Evolutionary conservation across 2,113 vertebrate species (phyloP).

Genomic region (Charadrius vociferus): DNA sequence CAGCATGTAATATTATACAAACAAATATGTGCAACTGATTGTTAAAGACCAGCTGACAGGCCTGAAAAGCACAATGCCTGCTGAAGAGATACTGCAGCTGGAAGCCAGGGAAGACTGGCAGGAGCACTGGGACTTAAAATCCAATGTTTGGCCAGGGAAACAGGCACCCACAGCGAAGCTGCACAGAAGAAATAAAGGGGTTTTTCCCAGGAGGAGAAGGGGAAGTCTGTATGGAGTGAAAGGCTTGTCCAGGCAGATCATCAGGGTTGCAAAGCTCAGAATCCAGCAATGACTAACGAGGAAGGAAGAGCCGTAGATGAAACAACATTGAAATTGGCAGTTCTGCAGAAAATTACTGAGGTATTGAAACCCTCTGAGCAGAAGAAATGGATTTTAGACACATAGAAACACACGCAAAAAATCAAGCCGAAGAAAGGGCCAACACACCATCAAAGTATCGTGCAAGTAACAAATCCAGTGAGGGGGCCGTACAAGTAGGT

Average conservation of each 20-base stretch:
- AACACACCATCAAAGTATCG: neutral
- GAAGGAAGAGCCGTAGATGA: slow-evolving; percentile 7
- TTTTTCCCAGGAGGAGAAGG: neutral
- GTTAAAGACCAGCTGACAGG: neutral
- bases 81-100: neutral
- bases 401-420: neutral
- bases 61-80: slow-evolving; percentile 12
- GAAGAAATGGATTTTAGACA: neutral
- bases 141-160: neutral
- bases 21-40: neutral
- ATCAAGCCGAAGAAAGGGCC: neutral
- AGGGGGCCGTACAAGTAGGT: slow-evolving; percentile 24
- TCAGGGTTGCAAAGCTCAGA: slow-evolving; percentile 9
- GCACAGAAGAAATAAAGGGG: neutral
- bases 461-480: neutral
- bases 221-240: neutral
- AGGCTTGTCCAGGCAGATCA: slow-evolving; percentile 26
- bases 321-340: neutral
- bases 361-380: neutral
- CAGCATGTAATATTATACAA: neutral
- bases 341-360: slow-evolving; percentile 31
- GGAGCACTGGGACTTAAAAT: neutral
- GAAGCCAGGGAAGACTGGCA: neutral
- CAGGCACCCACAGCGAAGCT: neutral
- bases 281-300: slow-evolving; percentile 35